Percentiles rank a stretch among this genome's conserved stretches.
These are phyloP conservation scores for Carollia perspicillata DNA, from an alignment of 2,113 vertebrate species.

Conservation along the genomic window DNA sequence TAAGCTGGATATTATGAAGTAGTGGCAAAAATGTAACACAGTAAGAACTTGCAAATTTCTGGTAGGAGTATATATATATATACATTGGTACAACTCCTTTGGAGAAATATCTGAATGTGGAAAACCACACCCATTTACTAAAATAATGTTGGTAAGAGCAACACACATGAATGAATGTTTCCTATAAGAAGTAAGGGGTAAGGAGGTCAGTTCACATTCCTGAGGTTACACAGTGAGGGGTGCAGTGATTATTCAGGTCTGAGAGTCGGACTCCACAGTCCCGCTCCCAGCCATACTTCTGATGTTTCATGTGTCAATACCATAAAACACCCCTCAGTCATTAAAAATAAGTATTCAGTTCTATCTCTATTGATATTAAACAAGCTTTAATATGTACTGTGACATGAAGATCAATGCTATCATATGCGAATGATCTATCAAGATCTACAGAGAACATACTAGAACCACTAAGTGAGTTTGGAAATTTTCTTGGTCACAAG, in stretches of 20 bases:
- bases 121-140: not conserved
- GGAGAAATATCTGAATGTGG: not conserved
- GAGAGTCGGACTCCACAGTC: not conserved
- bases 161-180: not conserved
- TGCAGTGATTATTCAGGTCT: not conserved
- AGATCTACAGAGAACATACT: not conserved
- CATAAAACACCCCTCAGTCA: not conserved
- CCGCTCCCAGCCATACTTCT: not conserved
- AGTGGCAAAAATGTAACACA: not conserved
- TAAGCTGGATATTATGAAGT: not conserved
- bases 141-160: not conserved
- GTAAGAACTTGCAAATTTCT: not conserved
- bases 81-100: not conserved
- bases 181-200: not conserved
- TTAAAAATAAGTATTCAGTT: not conserved
- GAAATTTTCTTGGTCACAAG: not conserved
- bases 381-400: not conserved
- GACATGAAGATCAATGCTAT: not conserved
- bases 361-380: not conserved
- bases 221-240: not conserved
- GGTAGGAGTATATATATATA: not conserved
- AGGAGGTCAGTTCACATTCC: not conserved
- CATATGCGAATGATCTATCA: not conserved
- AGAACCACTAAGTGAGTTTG: not conserved
- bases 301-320: not conserved